Evolutionary conservation across 2,888 invertebrate species (phyloP).

Genomic region (Drosophila multiciliata): DNA sequence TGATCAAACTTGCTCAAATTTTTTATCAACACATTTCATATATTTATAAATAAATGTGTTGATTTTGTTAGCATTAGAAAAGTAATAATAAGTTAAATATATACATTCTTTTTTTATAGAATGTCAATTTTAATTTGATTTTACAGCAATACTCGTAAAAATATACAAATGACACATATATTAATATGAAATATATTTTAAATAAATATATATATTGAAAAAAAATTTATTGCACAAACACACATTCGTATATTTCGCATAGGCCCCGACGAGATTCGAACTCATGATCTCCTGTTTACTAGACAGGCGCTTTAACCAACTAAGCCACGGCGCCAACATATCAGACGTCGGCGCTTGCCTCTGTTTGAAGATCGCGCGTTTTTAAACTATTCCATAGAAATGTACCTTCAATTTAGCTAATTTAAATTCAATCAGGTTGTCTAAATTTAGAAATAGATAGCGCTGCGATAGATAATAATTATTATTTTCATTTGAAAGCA

Average conservation of each 20-base stretch:
- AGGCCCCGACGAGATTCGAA: slow-evolving; percentile 85
- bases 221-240: background rate
- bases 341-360: fast-evolving
- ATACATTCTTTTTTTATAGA: background rate
- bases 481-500: slow-evolving; percentile 5
- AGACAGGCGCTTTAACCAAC: slow-evolving; percentile 85
- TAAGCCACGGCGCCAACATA: slow-evolving; percentile 84
- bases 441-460: slow-evolving; percentile 22
- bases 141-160: background rate
- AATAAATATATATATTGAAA: background rate
- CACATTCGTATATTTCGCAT: background rate
- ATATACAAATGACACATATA: background rate
- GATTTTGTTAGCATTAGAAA: background rate
- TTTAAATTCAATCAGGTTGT: slow-evolving; percentile 18
- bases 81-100: background rate
- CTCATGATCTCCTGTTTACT: slow-evolving; percentile 85
- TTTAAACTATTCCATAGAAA: background rate
- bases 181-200: background rate
- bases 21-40: background rate
- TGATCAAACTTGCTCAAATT: background rate
- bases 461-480: slow-evolving; percentile 16
- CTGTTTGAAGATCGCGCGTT: slow-evolving; percentile 24
- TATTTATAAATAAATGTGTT: background rate
- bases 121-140: background rate
- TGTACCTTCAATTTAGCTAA: slow-evolving; percentile 23